Percentiles rank a stretch among this genome's conserved stretches.
These are phyloP conservation scores for Tyto alba DNA, from an alignment of 2,113 vertebrate genomes.

Conservation along the genomic window DNA sequence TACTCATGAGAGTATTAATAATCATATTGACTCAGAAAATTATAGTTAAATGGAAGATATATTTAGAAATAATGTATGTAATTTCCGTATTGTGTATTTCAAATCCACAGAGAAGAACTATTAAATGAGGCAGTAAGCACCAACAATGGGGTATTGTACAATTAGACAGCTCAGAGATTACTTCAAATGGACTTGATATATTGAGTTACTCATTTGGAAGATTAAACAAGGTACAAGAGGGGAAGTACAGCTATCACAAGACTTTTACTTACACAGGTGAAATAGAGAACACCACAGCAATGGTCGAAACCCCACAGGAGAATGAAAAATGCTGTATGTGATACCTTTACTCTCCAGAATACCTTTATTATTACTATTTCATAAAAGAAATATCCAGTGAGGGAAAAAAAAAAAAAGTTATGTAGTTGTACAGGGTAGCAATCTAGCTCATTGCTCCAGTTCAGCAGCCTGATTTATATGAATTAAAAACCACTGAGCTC, in stretches of 20 bases:
- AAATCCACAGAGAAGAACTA: background rate
- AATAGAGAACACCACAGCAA: background rate
- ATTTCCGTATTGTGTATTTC: constrained; percentile 6
- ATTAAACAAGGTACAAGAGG: background rate
- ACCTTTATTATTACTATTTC: background rate
- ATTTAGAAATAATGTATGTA: constrained; percentile 20
- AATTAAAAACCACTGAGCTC: background rate
- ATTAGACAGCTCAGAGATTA: background rate
- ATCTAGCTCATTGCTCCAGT: background rate
- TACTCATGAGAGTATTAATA: background rate
- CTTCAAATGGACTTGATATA: background rate
- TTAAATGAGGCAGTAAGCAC: background rate
- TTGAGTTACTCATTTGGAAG: background rate
- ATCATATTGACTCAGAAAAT: constrained; percentile 5
- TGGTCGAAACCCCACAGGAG: background rate
- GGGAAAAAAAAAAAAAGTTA: background rate
- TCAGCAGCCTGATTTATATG: background rate
- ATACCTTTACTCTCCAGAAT: background rate
- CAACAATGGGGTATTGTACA: background rate
- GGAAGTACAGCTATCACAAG: background rate
- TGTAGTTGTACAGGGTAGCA: background rate
- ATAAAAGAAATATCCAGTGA: background rate
- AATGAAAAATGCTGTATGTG: rapidly evolving
- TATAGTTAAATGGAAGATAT: background rate
- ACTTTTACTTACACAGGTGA: background rate